A percentile compares a stretch with the other conserved stretches of the same genome.
Conservation (phyloP, 2,113 vertebrate species). For the Hyla sarda region DNA sequence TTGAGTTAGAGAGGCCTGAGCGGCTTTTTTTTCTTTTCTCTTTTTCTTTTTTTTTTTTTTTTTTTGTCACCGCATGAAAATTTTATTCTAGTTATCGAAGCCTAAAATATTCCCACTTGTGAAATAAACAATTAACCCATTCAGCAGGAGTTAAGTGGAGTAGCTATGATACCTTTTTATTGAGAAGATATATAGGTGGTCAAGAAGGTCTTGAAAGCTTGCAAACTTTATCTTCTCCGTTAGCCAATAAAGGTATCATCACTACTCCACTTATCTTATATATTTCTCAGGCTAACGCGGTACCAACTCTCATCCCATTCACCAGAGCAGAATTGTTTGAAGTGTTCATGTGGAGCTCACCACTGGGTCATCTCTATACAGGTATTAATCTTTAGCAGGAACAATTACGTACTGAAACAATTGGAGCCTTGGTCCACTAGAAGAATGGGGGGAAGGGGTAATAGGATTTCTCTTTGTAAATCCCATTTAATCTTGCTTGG, state of each 20-base stretch:
- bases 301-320: not conserved
- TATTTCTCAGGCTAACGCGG: too few relatives aligned
- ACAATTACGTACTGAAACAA: constrained; percentile 26
- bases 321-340: not conserved
- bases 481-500: not conserved
- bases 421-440: not conserved
- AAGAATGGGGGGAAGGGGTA: not conserved
- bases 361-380: not conserved
- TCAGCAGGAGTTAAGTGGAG: too few relatives aligned
- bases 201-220: too few relatives aligned
- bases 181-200: too few relatives aligned
- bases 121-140: not conserved
- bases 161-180: too few relatives aligned
- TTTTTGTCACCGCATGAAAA: not conserved
- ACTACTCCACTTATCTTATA: too few relatives aligned
- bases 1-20: not conserved
- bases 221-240: too few relatives aligned
- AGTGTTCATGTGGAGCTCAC: not conserved
- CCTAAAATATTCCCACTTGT: not conserved
- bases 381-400: not conserved
- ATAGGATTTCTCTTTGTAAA: constrained; percentile 58
- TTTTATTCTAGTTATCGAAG: not conserved
- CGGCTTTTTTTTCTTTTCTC: too few relatives aligned
- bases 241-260: too few relatives aligned
- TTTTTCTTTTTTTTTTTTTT: too few relatives aligned